Base-by-base conservation (phyloP, 2,797 vertebrate species). In the Agapornis canus region DNA sequence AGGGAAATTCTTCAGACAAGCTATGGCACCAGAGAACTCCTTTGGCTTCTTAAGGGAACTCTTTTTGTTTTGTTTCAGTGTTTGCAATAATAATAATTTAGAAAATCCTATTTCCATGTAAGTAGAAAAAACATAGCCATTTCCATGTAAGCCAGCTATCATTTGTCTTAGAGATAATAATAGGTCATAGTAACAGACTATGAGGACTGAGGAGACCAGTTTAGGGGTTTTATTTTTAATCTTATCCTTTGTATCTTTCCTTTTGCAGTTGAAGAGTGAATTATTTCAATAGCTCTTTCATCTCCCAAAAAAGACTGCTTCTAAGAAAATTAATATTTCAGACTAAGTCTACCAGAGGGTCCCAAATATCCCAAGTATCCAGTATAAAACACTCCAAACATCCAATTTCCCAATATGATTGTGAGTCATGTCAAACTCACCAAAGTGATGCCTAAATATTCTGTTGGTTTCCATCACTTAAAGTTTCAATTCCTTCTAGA, bases 401-500 rank as follows among this genome's bases (percentile, higher is more conserved):
- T 32, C 21, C 60, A 59, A 7, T 32, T 90, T 83, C 9, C 37
- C 25, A 25, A 7, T 45, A 29, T 32, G 3, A 13, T 81, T 84
- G 54, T 45, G 31, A 63, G 32, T 35, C 19, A 48, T 52, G 49
- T 92, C 87, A 87, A 85, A 37, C 47, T 89, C 72, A 77, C 25
- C 23, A 35, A 94, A 84, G 51, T 37, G 45, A 48, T 78, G 27
- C 23, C 35, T 77, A 63, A 65, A 54, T 40, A 47, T 63, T 89
- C 76, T 86, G 49, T 73, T 60, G 80, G 26, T 81, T 93, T 93
- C 79, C 37, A 26, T 79, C 15, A 14, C 81, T 70, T 72, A 22
- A 86, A 92, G 47, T 86, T 90, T 94, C 82, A 47, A 6, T 39
- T 82, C 42, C n/a, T 90, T 84, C 91, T 95, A 77, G 29, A 65